Base-by-base conservation (phyloP, 2,113 vertebrate species). In the Vidua chalybeata region DNA sequence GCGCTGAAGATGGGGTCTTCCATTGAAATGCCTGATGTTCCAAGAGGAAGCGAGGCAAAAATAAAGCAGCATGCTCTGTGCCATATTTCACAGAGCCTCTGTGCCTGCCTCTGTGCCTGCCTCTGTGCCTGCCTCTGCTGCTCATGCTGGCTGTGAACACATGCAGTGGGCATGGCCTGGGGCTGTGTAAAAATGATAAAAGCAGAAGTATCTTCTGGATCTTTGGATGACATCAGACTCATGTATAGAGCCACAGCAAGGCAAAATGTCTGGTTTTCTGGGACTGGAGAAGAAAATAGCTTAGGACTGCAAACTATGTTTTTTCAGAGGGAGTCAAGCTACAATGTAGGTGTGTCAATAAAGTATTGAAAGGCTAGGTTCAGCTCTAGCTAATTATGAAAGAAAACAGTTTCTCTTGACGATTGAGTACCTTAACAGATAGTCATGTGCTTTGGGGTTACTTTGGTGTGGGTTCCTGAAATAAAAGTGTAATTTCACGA, bases 1-100 rank as follows among this genome's bases (percentile, higher is more conserved):
- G 15, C 1, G 1, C 33, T 1, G 0, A 22, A 19, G 16, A 19
- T 1, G 2, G 10, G 8, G 5, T 41, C 46, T 79, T 73, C 26
- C 15, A 11, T 7, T 41, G 31, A 79, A 88, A 76, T 30, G 31
- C 6, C 46, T 69, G 22, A 17, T 39, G 11, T 61, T 54, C 28
- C 35, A 51, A 26, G 30, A 33, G 20, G 13, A 80, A 64, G 6
- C 0, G 0, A 84, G 23, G 2, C 19, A 52, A 55, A 75, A 84
- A 55, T 24, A 58, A 45, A 77, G 11, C 10, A 59, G 33, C n/a
- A 1, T 49, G n/a, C 16, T 41, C 7, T 39, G n/a, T 54, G 20
- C 12, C 4, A 6, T 0, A 0, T 41, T 63, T 71, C 51, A 41
- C 0, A 0, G 22, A 28, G 46, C 35, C 52, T 39, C 39, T 39